A percentile compares a stretch with the other conserved stretches of the same genome.
phyloP scores from a whole-genome alignment of 2,888 invertebrate species.

The Poecilobothrus nobilitatus region DNA sequence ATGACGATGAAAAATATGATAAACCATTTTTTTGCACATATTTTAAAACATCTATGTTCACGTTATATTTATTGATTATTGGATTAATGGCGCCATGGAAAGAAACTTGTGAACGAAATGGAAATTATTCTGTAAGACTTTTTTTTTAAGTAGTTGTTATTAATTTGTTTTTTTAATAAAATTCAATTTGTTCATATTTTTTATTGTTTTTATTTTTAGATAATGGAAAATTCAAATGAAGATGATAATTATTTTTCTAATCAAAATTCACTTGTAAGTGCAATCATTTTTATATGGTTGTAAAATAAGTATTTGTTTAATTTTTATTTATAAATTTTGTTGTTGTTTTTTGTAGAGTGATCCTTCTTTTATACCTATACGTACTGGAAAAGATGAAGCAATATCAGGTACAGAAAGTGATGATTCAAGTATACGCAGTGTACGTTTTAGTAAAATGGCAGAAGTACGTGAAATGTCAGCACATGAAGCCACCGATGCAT shows the following conservation, averaged over 20 bases:
- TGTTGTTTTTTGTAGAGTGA: constrained; percentile 58
- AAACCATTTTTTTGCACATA: constrained; percentile 96
- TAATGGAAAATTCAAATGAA: constrained; percentile 66
- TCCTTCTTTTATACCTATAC: constrained; percentile 84
- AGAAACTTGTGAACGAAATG: constrained; percentile 66
- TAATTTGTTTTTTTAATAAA: not conserved
- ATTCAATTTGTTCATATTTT: not conserved
- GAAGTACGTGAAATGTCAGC: constrained; percentile 83
- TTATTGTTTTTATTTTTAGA: constrained; percentile 43
- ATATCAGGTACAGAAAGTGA: constrained; percentile 71
- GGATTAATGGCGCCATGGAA: constrained; percentile 85
- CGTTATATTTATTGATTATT: constrained; percentile 81
- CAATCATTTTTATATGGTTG: too few species aligned
- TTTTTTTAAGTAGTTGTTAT: too few species aligned
- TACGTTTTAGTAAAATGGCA: constrained; percentile 84
- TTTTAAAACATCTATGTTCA: constrained; percentile 88
- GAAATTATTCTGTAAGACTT: constrained; percentile 62
- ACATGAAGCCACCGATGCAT: constrained; percentile 83
- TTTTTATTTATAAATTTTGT: too few species aligned
- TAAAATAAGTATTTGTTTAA: too few species aligned
- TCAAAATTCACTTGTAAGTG: constrained; percentile 39
- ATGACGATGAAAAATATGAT: constrained; percentile 73
- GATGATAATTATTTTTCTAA: constrained; percentile 72
- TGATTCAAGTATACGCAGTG: constrained; percentile 76
- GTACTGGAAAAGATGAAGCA: constrained; percentile 50